Percentiles rank a stretch among this genome's conserved stretches.
These are phyloP conservation scores for Asteroscopus sphinx DNA, from an alignment of 2,888 invertebrate species.

Conservation along the genomic window DNA sequence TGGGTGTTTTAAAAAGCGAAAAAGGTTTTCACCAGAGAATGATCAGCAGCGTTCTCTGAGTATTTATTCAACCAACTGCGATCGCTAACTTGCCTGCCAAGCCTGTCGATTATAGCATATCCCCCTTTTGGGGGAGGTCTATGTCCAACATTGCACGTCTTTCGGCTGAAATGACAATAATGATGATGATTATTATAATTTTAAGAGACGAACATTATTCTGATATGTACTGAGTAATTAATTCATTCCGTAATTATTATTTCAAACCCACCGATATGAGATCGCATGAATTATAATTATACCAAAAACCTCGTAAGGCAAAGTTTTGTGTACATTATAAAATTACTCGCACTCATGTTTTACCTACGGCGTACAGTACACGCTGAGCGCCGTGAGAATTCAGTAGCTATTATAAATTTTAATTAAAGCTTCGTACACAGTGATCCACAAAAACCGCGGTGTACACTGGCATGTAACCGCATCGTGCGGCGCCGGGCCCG, in stretches of 20 bases:
- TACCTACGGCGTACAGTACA: constrained; percentile 41
- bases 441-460: constrained; percentile 63
- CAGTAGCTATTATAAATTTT: constrained; percentile 62
- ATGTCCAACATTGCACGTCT: too few species aligned
- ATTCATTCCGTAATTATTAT: constrained; percentile 42
- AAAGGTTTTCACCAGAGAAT: too few species aligned
- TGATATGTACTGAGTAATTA: constrained; percentile 10
- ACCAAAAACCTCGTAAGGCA: constrained; percentile 46
- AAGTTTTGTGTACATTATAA: constrained; percentile 58
- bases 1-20: too few species aligned
- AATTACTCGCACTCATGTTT: constrained; percentile 53
- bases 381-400: constrained; percentile 56
- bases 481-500: constrained; percentile 50
- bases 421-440: constrained; percentile 64
- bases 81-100: too few species aligned
- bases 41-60: too few species aligned
- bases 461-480: constrained; percentile 61
- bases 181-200: too few species aligned
- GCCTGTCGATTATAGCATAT: too few species aligned
- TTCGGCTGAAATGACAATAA: too few species aligned
- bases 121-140: too few species aligned
- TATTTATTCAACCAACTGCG: too few species aligned
- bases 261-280: constrained; percentile 30
- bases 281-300: constrained; percentile 48
- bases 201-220: neutral